These are phyloP conservation scores for Ochotona princeps DNA, from an alignment of 2,113 vertebrate genomes.

Conservation along the genomic window DNA sequence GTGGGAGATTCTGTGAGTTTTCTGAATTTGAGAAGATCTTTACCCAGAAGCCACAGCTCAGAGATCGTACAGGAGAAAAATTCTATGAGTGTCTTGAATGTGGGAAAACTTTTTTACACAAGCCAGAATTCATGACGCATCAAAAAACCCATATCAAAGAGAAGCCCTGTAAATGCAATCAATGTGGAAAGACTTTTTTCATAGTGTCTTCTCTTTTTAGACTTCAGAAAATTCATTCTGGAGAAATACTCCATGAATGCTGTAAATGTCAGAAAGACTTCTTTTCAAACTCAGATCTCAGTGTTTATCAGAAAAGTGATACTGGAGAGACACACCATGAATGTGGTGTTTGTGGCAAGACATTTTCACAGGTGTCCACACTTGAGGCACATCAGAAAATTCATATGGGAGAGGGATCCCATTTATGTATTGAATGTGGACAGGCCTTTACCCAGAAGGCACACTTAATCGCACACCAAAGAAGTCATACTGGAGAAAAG, in stretches of 20 bases:
- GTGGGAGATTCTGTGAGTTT: conserved; percentile 35
- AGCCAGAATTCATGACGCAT: conserved; percentile 64
- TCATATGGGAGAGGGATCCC: conserved; percentile 79
- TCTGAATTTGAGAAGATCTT: conserved; percentile 58
- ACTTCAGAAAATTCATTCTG: conserved; percentile 81
- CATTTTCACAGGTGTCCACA: conserved; percentile 74
- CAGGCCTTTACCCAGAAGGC: conserved; percentile 80
- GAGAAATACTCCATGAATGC: conserved; percentile 79
- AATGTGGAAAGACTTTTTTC: conserved; percentile 80
- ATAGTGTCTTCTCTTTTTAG: conserved; percentile 86
- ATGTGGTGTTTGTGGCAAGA: conserved; percentile 74
- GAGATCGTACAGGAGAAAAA: conserved; percentile 63
- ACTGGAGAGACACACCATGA: conserved; percentile 70
- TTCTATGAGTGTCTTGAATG: conserved; percentile 75
- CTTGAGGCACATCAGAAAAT: conserved; percentile 80
- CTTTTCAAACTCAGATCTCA: conserved; percentile 75
- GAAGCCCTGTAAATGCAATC: conserved; percentile 70
- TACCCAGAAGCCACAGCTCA: conserved; percentile 62
- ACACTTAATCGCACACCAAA: conserved; percentile 75
- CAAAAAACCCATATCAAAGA: conserved; percentile 69
- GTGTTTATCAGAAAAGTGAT: conserved; percentile 76
- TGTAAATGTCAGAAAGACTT: conserved; percentile 76
- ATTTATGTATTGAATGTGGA: conserved; percentile 79
- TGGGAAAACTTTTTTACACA: conserved; percentile 73
- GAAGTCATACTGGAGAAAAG: conserved; percentile 81